phyloP scores from a whole-genome alignment of 2,797 vertebrate species.

The Manis javanica region DNA sequence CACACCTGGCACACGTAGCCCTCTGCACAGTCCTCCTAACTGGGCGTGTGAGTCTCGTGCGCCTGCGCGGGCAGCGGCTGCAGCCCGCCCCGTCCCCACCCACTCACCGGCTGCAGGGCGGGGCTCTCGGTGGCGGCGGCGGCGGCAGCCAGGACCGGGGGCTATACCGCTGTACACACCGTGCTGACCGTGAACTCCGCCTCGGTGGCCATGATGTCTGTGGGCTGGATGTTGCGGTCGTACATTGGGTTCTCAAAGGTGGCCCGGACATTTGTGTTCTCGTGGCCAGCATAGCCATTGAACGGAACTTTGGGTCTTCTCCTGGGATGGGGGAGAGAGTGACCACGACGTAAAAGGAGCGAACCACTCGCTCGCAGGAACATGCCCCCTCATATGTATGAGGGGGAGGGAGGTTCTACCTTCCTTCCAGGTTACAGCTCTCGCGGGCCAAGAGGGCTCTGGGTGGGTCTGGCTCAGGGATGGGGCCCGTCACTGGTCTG shows the following conservation, averaged over 20 bases:
- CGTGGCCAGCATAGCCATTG: constrained; percentile 97
- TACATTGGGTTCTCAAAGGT: constrained; percentile 99
- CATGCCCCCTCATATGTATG: no score
- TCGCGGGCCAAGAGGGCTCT: background rate
- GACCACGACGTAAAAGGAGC: background rate
- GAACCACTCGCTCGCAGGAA: no score
- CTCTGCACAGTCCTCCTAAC: no score
- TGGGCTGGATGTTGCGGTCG: constrained; percentile 97
- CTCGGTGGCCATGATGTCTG: constrained; percentile 95
- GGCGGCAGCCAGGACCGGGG: constrained; percentile 77
- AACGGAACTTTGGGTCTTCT: constrained; percentile 99
- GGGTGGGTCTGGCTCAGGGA: background rate
- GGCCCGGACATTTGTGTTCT: constrained; percentile 96
- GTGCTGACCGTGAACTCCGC: constrained; percentile 99
- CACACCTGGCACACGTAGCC: no score
- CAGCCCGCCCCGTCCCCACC: no score
- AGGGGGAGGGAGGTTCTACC: background rate
- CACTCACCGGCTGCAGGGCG: constrained; percentile 76
- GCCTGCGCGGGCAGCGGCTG: no score
- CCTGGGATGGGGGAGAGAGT: constrained; percentile 81
- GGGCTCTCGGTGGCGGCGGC: constrained; percentile 74
- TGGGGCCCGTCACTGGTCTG: accelerated
- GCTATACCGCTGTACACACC: constrained; percentile 99
- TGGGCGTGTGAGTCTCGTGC: no score
- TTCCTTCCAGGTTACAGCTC: background rate